phyloP scores from a whole-genome alignment of 64 coral and sea anemone species.

The Pachyseris speciosa region DNA sequence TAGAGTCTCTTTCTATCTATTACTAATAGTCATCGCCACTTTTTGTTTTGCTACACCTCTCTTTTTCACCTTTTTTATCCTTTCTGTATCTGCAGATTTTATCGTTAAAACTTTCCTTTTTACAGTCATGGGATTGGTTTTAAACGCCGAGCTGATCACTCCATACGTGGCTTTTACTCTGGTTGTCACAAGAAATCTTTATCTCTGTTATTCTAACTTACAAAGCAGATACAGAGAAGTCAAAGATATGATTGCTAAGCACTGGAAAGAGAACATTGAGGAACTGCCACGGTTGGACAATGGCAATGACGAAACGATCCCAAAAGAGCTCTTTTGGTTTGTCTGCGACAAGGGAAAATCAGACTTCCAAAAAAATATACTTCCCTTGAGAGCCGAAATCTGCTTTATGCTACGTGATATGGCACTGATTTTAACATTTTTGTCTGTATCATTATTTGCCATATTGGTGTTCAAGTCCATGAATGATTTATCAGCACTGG shows the following conservation, averaged over 20 bases:
- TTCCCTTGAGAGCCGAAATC: slow-evolving; percentile 7
- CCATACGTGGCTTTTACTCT: background rate
- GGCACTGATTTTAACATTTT: background rate
- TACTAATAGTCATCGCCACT: background rate
- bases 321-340: background rate
- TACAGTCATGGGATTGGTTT: background rate
- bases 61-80: background rate
- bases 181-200: background rate
- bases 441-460: background rate
- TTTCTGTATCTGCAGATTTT: background rate
- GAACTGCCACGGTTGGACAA: background rate
- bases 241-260: background rate
- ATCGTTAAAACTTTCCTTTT: background rate
- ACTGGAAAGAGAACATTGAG: background rate
- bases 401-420: background rate
- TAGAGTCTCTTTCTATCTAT: background rate
- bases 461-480: background rate
- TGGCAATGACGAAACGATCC: background rate
- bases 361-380: too few species aligned
- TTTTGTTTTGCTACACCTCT: background rate
- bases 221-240: background rate
- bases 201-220: slow-evolving; percentile 5
- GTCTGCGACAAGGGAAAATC: background rate
- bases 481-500: background rate
- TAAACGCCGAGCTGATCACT: background rate